Percentiles rank a stretch among this genome's conserved stretches.
These are phyloP conservation scores for Litocranius walleri DNA, from an alignment of 2,113 vertebrate genomes.

Conservation along the genomic window DNA sequence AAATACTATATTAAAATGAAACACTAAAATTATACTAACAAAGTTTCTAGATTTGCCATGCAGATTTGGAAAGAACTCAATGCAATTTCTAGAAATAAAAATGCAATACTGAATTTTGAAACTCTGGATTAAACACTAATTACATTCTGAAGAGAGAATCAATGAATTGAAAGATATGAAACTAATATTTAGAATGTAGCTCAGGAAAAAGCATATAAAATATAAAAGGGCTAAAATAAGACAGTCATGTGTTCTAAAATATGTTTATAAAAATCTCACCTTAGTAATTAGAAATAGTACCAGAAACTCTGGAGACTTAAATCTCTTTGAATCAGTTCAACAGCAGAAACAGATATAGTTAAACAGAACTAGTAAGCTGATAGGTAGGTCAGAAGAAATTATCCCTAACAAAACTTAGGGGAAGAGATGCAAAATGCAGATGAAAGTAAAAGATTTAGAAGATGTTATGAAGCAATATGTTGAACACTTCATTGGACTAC, in stretches of 20 bases:
- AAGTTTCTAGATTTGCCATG: background rate
- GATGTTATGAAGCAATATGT: background rate
- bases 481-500: background rate
- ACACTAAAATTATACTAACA: background rate
- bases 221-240: background rate
- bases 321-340: background rate
- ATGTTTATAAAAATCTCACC: background rate
- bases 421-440: background rate
- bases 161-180: background rate
- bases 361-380: background rate
- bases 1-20: background rate
- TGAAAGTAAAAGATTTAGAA: background rate
- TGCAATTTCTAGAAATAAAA: conserved; percentile 15
- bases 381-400: background rate
- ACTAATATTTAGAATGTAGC: background rate
- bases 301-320: background rate
- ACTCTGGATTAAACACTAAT: background rate
- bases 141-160: background rate
- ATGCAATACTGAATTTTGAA: background rate
- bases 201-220: background rate
- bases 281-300: background rate
- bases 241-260: background rate
- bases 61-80: background rate
- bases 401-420: background rate
- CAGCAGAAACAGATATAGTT: background rate